These are phyloP conservation scores for Hipposideros larvatus DNA, from an alignment of 2,797 vertebrate genomes.

Conservation along the genomic window DNA sequence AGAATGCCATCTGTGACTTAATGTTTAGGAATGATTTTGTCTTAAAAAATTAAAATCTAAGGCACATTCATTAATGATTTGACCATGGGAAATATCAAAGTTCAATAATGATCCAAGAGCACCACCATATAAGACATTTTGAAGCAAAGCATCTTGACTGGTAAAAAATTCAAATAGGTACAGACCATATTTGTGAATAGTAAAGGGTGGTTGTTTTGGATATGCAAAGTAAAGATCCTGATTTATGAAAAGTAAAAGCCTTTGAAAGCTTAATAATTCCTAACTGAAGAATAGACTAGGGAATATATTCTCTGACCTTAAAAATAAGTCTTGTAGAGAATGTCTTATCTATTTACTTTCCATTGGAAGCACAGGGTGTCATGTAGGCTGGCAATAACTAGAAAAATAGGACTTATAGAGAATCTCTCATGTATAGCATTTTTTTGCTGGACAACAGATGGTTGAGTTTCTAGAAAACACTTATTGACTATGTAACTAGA, in stretches of 20 bases:
- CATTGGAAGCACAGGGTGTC: background rate
- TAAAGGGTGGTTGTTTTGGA: background rate
- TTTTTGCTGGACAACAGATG: background rate
- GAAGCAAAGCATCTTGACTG: constrained; percentile 27
- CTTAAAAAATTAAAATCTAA: constrained; percentile 51
- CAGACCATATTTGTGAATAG: background rate
- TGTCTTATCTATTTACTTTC: constrained; percentile 8
- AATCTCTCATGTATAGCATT: background rate
- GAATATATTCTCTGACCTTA: background rate
- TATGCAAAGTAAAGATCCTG: background rate
- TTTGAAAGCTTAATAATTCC: constrained; percentile 26
- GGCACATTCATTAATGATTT: background rate
- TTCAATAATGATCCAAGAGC: background rate
- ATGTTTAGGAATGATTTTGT: constrained; percentile 22
- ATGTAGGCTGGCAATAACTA: background rate
- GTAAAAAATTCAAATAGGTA: constrained; percentile 2
- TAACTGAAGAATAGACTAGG: background rate
- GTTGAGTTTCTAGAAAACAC: constrained; percentile 17
- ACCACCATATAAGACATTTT: background rate
- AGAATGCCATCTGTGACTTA: background rate
- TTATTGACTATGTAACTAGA: background rate
- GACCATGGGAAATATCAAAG: background rate
- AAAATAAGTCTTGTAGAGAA: background rate
- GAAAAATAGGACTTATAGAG: background rate
- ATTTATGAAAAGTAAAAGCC: background rate